A percentile compares a stretch with the other conserved stretches of the same genome.
These are phyloP conservation scores for Lasioglossum oenotherae DNA, from an alignment of 2,888 invertebrate genomes.

Conservation along the genomic window DNA sequence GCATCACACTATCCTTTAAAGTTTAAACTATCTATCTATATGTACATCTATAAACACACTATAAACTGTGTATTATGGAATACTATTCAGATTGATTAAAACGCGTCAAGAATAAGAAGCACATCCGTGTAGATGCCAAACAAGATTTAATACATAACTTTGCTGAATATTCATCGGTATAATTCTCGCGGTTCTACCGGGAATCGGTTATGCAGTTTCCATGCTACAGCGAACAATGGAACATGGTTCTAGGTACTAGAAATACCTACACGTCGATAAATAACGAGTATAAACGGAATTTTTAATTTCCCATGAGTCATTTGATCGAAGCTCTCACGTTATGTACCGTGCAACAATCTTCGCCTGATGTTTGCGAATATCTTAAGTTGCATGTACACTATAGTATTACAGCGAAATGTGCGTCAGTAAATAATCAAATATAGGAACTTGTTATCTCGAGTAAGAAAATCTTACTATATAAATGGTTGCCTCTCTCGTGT, in stretches of 20 bases:
- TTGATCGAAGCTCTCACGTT: constrained; percentile 26
- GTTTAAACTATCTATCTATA: too few species aligned
- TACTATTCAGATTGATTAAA: not conserved
- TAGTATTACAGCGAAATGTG: constrained; percentile 53
- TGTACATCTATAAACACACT: too few species aligned
- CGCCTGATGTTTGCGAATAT: constrained; percentile 38
- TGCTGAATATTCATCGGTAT: not conserved
- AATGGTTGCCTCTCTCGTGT: constrained; percentile 24
- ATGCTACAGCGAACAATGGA: not conserved
- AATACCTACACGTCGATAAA: not conserved
- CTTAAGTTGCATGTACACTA: constrained; percentile 39
- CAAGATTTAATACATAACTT: not conserved
- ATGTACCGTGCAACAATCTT: constrained; percentile 2
- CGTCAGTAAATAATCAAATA: constrained; percentile 58
- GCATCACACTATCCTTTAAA: too few species aligned
- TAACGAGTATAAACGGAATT: not conserved
- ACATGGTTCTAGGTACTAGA: not conserved
- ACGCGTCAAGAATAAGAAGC: not conserved
- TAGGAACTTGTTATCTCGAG: constrained; percentile 45
- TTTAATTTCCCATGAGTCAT: not conserved
- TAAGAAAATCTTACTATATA: constrained; percentile 64
- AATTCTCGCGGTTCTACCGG: not conserved
- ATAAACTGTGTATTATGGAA: not conserved
- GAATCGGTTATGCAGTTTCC: not conserved
- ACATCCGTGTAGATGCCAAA: not conserved